These are phyloP conservation scores for Eilema griseolum DNA, from an alignment of 2,888 invertebrate genomes.

Conservation along the genomic window DNA sequence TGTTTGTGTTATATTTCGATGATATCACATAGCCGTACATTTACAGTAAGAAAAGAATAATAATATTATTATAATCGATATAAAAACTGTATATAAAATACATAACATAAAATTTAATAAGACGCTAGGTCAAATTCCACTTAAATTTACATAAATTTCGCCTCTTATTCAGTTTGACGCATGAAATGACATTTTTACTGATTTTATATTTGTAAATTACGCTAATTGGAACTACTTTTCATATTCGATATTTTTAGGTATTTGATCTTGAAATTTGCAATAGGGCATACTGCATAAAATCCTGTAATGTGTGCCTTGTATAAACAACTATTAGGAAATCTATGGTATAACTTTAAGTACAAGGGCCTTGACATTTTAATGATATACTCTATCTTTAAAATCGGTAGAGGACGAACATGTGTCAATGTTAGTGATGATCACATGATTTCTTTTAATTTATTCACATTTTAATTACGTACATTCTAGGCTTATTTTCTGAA, in stretches of 20 bases:
- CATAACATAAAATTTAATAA: background rate
- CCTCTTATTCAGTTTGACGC: background rate
- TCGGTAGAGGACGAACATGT: slow-evolving; percentile 12
- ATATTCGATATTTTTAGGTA: background rate
- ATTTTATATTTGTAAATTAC: background rate
- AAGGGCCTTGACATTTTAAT: slow-evolving; percentile 51
- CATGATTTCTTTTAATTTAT: slow-evolving; percentile 26
- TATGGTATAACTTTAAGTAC: background rate
- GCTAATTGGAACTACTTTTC: slow-evolving; percentile 4
- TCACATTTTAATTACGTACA: slow-evolving; percentile 4
- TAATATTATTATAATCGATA: background rate
- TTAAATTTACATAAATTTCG: slow-evolving; percentile 1
- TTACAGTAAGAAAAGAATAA: slow-evolving; percentile 2
- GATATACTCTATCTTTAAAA: slow-evolving; percentile 33
- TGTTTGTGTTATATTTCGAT: background rate
- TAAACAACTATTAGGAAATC: too few species aligned
- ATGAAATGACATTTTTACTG: background rate
- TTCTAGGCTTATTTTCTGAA: background rate
- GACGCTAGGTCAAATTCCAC: background rate
- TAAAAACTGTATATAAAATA: background rate
- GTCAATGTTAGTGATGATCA: slow-evolving; percentile 30
- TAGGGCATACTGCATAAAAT: background rate
- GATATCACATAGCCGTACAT: background rate
- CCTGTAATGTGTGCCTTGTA: background rate
- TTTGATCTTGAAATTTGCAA: slow-evolving; percentile 2